phyloP scores from a whole-genome alignment of 2,113 vertebrate genomes.

The Dipodomys stephensi region DNA sequence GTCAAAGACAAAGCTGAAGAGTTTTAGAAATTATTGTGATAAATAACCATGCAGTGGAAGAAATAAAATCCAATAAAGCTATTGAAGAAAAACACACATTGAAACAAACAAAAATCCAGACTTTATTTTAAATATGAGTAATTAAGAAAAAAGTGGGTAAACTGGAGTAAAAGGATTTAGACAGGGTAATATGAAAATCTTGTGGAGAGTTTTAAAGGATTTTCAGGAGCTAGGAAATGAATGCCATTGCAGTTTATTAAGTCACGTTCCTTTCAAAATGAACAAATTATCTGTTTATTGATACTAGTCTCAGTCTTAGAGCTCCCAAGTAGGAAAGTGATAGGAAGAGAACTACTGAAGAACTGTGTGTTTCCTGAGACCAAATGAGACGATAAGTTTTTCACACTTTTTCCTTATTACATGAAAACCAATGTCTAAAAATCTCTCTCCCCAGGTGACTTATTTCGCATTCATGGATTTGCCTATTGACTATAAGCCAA shows the following conservation, averaged over 20 bases:
- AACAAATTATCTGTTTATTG: neutral
- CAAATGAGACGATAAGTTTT: neutral
- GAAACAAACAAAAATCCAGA: neutral
- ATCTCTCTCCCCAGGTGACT: neutral
- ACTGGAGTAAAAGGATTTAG: neutral
- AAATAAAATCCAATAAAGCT: neutral
- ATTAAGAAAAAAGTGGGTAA: neutral
- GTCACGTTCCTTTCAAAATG: neutral
- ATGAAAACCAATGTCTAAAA: neutral
- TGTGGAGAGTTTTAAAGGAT: neutral
- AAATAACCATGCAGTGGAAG: neutral
- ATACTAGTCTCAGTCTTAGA: neutral
- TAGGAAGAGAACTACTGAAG: neutral
- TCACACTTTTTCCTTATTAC: neutral
- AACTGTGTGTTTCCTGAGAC: neutral
- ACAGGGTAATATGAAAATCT: neutral
- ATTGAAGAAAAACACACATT: neutral
- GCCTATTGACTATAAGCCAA: neutral
- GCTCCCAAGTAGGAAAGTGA: neutral
- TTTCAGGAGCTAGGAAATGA: neutral
- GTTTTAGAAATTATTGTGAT: conserved; percentile 21
- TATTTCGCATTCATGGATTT: neutral
- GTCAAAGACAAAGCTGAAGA: neutral
- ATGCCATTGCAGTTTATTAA: neutral
- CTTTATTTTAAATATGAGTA: neutral